Conservation (phyloP, 2,797 vertebrate species). For the Gorsachius magnificus region DNA sequence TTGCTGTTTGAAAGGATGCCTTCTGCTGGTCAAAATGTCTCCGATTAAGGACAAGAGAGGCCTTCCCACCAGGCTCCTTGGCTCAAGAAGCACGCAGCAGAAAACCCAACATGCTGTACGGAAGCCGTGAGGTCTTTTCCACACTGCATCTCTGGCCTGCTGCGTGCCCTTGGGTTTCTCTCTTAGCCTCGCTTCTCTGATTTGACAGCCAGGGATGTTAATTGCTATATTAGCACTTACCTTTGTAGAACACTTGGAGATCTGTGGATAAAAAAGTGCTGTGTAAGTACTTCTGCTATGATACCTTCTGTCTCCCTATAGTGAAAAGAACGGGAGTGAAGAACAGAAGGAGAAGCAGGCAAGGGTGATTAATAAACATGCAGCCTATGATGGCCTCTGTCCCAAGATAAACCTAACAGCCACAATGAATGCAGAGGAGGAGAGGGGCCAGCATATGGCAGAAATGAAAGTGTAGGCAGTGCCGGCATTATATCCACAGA, state of each 20-base stretch:
- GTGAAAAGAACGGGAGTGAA: background rate
- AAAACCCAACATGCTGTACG: background rate
- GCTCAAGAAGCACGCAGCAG: background rate
- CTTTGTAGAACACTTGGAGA: background rate
- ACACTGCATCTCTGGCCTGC: background rate
- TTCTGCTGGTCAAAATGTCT: background rate
- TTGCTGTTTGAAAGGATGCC: background rate
- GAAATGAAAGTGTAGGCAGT: constrained; percentile 13
- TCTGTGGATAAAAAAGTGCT: background rate
- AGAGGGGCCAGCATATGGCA: background rate
- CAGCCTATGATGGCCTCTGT: background rate
- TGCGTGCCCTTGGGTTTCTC: background rate
- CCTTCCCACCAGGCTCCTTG: background rate
- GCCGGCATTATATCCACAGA: background rate
- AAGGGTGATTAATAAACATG: constrained; percentile 40
- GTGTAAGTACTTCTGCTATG: background rate
- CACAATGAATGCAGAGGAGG: background rate
- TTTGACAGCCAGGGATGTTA: background rate
- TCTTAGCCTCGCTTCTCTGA: background rate
- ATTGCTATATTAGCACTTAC: background rate
- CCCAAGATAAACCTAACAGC: background rate
- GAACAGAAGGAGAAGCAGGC: constrained; percentile 22
- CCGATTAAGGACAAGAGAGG: background rate
- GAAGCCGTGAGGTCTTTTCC: background rate
- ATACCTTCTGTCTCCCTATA: background rate